Conservation (phyloP, 1,140 invertebrate genomes). For the Rhagoletis zephyria region DNA sequence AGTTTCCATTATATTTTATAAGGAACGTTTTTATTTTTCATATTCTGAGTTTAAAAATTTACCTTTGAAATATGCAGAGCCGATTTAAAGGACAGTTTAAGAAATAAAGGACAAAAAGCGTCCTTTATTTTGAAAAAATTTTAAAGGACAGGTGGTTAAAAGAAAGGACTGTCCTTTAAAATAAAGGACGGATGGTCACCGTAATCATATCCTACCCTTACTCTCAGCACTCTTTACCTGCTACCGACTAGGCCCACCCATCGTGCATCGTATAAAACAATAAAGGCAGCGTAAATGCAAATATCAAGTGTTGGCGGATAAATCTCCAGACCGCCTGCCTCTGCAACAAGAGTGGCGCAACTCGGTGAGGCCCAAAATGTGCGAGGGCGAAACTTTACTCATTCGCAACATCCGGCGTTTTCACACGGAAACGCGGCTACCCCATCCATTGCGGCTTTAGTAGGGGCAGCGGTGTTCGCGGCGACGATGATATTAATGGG, state of each 20-base stretch:
- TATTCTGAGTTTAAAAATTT: too few relatives aligned
- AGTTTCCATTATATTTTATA: too few relatives aligned
- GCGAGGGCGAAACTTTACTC: neutral
- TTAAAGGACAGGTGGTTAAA: too few relatives aligned
- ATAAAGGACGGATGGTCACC: too few relatives aligned
- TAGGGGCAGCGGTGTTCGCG: neutral
- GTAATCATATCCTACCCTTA: neutral
- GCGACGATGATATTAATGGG: neutral
- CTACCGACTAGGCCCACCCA: neutral
- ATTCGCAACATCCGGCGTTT: neutral
- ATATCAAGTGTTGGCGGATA: neutral
- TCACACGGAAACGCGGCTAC: neutral
- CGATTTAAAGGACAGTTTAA: too few relatives aligned
- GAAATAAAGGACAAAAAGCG: too few relatives aligned
- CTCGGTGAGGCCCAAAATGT: neutral
- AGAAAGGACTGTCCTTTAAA: too few relatives aligned
- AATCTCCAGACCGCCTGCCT: neutral
- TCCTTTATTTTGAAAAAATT: too few relatives aligned
- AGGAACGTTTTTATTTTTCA: too few relatives aligned
- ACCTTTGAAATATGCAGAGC: too few relatives aligned
- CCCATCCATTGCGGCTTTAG: neutral
- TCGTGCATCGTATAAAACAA: neutral
- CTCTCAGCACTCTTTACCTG: neutral
- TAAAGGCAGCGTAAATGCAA: neutral
- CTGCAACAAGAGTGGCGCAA: neutral